A percentile compares a stretch with the other conserved stretches of the same genome.
Conservation (phyloP, 2,888 invertebrate species). For the Amphiduros pacificus region DNA sequence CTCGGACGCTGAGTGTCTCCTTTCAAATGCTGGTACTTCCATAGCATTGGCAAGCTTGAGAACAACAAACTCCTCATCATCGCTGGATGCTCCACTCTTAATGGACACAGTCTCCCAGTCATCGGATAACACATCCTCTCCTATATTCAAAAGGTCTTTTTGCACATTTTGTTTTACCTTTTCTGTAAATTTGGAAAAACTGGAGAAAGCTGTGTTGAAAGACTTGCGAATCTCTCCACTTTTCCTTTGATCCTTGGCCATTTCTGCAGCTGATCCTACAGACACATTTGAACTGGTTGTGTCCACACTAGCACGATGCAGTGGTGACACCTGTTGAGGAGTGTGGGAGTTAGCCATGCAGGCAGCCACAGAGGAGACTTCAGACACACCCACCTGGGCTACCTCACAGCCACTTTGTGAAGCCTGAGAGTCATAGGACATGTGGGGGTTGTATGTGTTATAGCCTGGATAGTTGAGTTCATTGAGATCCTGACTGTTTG, state of each 20-base stretch:
- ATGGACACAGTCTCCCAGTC: conserved; percentile 76
- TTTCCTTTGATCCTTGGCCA: background rate
- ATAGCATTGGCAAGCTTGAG: conserved; percentile 60
- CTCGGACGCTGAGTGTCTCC: conserved; percentile 10
- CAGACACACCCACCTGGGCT: too few species aligned
- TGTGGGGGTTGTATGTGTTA: too few species aligned
- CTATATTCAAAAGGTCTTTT: conserved; percentile 3
- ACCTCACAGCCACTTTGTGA: too few species aligned
- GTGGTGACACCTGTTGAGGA: too few species aligned
- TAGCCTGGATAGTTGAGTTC: too few species aligned
- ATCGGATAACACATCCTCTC: conserved; percentile 59
- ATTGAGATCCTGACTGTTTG: too few species aligned
- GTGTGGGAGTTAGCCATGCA: too few species aligned
- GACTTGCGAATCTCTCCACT: conserved; percentile 22
- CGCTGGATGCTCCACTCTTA: conserved; percentile 82
- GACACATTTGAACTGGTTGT: too few species aligned
- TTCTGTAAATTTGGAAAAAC: conserved; percentile 64
- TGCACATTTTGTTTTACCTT: conserved; percentile 39
- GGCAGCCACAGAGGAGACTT: too few species aligned
- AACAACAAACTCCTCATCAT: conserved; percentile 84
- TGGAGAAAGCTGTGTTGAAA: conserved; percentile 72
- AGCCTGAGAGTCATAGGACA: too few species aligned
- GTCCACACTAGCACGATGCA: too few species aligned
- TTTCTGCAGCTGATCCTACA: too few species aligned
- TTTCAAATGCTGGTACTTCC: conserved; percentile 65